Evolutionary conservation across 2,797 vertebrate species (phyloP).

Genomic region (Propithecus perrieri): DNA sequence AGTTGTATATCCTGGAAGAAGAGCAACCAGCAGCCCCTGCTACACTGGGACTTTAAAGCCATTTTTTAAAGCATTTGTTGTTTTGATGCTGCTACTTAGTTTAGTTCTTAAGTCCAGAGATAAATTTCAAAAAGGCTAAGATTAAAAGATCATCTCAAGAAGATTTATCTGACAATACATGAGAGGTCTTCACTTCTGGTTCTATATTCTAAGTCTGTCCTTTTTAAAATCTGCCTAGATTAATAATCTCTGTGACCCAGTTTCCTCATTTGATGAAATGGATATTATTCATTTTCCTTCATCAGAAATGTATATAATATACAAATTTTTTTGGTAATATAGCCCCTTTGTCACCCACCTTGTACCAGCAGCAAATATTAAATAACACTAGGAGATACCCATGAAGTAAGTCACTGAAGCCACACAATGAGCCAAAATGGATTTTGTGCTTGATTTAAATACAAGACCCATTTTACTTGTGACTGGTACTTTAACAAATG

Average conservation of each 20-base stretch:
- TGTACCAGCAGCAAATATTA: background rate
- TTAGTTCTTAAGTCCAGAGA: conserved; percentile 26
- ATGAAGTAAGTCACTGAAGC: background rate
- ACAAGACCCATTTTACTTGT: background rate
- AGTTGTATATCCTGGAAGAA: background rate
- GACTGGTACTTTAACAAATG: conserved; percentile 33
- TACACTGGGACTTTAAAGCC: background rate
- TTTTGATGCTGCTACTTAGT: background rate
- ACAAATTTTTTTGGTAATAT: background rate
- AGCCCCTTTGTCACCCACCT: background rate
- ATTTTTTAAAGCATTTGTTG: background rate
- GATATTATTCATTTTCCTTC: conserved; percentile 20
- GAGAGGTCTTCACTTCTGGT: background rate
- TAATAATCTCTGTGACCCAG: conserved; percentile 15
- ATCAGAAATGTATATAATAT: background rate
- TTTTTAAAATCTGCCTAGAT: background rate
- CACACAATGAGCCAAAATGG: background rate
- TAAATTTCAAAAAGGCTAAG: conserved; percentile 38
- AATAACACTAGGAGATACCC: background rate
- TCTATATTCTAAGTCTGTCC: background rate
- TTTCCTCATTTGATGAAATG: conserved; percentile 37
- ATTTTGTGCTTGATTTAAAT: background rate
- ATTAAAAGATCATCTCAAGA: background rate
- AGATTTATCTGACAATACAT: background rate
- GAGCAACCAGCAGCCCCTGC: background rate